Evolutionary conservation across 2,797 vertebrate genomes (phyloP).

Genomic region (Pipistrellus pipistrellus): DNA sequence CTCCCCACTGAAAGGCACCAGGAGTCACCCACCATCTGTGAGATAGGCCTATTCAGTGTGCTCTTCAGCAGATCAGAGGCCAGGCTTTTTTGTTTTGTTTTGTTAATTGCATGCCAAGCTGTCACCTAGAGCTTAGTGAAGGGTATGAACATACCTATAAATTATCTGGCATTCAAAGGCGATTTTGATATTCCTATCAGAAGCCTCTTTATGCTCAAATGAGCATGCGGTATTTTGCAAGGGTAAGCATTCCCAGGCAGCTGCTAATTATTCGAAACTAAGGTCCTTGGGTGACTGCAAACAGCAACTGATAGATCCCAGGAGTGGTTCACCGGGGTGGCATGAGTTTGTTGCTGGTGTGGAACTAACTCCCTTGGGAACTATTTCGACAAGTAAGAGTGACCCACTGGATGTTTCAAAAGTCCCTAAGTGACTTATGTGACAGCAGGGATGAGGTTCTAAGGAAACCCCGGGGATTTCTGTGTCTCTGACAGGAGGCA

Average conservation of each 20-base stretch:
- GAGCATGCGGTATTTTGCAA: conserved; percentile 74
- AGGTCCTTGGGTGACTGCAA: neutral
- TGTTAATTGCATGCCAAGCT: conserved; percentile 65
- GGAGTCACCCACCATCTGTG: neutral
- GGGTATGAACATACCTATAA: conserved; percentile 66
- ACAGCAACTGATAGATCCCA: conserved; percentile 6
- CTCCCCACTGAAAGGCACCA: neutral
- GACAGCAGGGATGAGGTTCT: neutral
- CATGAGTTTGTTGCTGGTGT: neutral
- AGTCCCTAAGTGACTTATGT: neutral
- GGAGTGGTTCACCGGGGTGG: neutral
- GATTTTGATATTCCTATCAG: conserved; percentile 59
- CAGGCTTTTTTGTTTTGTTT: conserved; percentile 59
- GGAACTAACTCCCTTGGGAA: neutral
- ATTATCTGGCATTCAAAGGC: conserved; percentile 43
- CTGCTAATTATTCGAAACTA: conserved; percentile 52
- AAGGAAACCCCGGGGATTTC: neutral
- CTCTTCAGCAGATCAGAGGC: neutral
- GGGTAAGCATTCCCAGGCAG: conserved; percentile 37
- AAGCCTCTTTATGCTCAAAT: conserved; percentile 74
- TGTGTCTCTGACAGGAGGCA: neutral
- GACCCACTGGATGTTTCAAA: neutral
- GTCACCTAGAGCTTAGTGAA: conserved; percentile 67
- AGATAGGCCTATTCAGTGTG: accelerated
- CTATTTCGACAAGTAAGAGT: neutral